These are phyloP conservation scores for Thomomys bottae DNA, from an alignment of 2,113 vertebrate genomes.

Conservation along the genomic window DNA sequence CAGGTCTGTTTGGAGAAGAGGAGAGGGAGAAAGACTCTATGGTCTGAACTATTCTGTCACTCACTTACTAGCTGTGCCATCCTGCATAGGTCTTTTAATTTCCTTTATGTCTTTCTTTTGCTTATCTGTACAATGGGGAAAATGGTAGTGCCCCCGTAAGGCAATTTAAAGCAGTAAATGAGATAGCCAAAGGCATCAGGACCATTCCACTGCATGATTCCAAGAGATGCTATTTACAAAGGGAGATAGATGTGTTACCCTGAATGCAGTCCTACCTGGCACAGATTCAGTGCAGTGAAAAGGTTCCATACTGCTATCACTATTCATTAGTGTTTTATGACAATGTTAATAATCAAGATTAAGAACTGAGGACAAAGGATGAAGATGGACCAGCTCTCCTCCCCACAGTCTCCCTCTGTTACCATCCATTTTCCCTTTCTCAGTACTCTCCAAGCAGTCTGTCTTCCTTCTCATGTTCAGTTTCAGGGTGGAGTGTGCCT, in stretches of 20 bases:
- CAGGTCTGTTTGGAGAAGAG: not conserved
- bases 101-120: not conserved
- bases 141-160: not conserved
- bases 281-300: fast-evolving
- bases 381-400: not conserved
- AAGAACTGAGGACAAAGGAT: not conserved
- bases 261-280: not conserved
- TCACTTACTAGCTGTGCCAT: not conserved
- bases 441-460: not conserved
- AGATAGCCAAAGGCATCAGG: not conserved
- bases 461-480: not conserved
- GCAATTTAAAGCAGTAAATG: not conserved
- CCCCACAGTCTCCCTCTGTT: not conserved
- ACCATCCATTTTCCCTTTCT: not conserved
- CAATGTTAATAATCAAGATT: not conserved
- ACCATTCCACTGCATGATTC: not conserved
- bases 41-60: not conserved
- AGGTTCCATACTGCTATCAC: not conserved
- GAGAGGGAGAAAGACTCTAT: not conserved
- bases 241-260: not conserved
- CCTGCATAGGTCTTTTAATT: not conserved
- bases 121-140: not conserved
- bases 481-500: not conserved
- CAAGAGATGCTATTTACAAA: not conserved
- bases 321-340: fast-evolving